Base-by-base conservation (phyloP, 2,888 invertebrate species). In the Mythimna albipuncta region DNA sequence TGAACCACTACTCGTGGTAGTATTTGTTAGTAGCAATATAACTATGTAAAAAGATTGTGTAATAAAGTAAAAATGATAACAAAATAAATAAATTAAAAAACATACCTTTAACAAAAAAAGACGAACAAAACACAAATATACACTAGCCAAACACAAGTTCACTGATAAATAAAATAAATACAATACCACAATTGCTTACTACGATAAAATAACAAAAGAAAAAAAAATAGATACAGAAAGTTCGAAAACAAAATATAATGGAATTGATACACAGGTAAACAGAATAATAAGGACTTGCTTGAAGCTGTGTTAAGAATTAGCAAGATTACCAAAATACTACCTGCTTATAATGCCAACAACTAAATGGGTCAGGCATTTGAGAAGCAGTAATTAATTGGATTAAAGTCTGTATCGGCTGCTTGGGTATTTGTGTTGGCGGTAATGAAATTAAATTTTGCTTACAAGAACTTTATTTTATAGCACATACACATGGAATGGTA, bases 61-160 rank as follows among this genome's bases (percentile, higher is more conserved):
- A 16, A n/a, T 9, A 10, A 47, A 69, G 57, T 44, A 32, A 69
- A 35, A 19, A 21, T 0, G 57, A 72, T 57, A 75, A 59, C 72
- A 72, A 62, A 58, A 72, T 72, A 82, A 81, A 69, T 72, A 69
- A 75, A 83, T 82, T 59, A 77, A 69, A 79, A 66, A 82, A 89
- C 90, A 87, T 90, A 91, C 91, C 89, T 90, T 86, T 38, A 85
- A 86, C 61, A 79, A 66, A 87, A 77, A 32, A 85, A 77, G 81
- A 81, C 71, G 73, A 81, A 73, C 76, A 65, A 61, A 81, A 82
- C 77, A 84, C 80, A 85, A 85, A 70, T 47, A 52, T 41, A 74
- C 82, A 76, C 77, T 81, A 82, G 80, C 83, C 70, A 83, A 74
- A 55, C 16, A 76, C 74, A 64, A 74, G 6, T 71, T 11, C 61